phyloP scores from a whole-genome alignment of 1,140 invertebrate species.

The Nephila pilipes region DNA sequence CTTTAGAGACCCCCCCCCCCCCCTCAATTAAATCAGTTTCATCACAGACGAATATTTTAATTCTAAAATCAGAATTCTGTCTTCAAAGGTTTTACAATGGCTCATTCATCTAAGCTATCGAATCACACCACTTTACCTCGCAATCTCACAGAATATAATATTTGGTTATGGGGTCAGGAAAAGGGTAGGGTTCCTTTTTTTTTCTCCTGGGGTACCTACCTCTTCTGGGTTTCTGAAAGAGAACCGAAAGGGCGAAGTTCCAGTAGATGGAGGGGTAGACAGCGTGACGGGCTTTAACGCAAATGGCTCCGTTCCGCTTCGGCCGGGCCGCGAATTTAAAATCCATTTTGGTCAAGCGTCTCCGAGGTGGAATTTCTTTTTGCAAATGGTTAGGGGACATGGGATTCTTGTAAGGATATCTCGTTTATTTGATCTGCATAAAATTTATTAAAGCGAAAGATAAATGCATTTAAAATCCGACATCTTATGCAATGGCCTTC shows the following conservation, averaged over 20 bases:
- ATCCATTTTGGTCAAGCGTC: slow-evolving; percentile 50
- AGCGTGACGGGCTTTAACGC: slow-evolving; percentile 60
- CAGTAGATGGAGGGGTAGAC: slow-evolving; percentile 22
- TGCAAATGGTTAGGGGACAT: background rate
- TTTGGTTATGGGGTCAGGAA: background rate
- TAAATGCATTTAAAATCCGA: no score
- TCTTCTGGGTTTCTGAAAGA: background rate
- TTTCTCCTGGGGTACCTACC: no score
- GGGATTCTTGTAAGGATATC: background rate
- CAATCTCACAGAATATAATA: background rate
- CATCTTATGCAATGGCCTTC: no score
- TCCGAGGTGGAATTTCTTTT: background rate
- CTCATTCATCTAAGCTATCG: background rate
- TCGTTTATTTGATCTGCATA: background rate
- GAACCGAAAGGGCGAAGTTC: slow-evolving; percentile 45
- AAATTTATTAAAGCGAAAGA: no score
- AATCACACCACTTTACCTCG: background rate
- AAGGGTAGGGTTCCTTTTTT: background rate
- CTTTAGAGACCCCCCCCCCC: no score
- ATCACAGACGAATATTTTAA: no score
- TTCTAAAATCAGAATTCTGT: no score
- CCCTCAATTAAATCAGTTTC: no score
- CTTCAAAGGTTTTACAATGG: background rate
- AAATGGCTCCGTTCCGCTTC: slow-evolving; percentile 62
- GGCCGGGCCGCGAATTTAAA: slow-evolving; percentile 24